Percentiles rank a stretch among this genome's conserved stretches.
Conservation (phyloP, 2,113 vertebrate genomes). For the Oceanodroma tethys region DNA sequence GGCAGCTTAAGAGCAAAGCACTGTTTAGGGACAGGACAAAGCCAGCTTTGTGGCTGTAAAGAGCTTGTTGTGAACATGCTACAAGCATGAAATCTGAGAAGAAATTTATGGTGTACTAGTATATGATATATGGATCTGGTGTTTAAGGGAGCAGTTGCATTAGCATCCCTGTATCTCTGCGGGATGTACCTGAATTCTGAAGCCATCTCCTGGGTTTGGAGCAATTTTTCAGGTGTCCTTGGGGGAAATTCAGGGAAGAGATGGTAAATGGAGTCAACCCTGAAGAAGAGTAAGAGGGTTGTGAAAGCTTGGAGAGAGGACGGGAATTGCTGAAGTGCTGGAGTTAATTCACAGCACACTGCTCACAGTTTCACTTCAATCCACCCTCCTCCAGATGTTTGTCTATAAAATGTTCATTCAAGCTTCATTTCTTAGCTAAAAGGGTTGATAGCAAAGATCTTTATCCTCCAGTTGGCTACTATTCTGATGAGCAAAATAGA, state of each 20-base stretch:
- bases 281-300: neutral
- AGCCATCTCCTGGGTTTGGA: neutral
- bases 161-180: neutral
- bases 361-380: neutral
- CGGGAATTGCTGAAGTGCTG: neutral
- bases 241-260: neutral
- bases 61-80: neutral
- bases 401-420: constrained; percentile 34
- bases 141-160: neutral
- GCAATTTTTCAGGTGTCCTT: neutral
- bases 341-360: neutral
- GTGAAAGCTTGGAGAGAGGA: neutral
- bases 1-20: neutral
- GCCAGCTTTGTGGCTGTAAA: neutral
- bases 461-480: constrained; percentile 22
- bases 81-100: neutral
- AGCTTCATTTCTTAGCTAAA: constrained; percentile 32
- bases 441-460: constrained; percentile 30
- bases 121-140: neutral
- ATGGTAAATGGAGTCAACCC: neutral
- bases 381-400: constrained; percentile 5
- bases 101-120: neutral
- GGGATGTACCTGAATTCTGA: neutral
- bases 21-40: neutral
- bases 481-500: neutral